Conservation (phyloP, 2,797 vertebrate genomes). For the Gymnoscopelus braueri region DNA sequence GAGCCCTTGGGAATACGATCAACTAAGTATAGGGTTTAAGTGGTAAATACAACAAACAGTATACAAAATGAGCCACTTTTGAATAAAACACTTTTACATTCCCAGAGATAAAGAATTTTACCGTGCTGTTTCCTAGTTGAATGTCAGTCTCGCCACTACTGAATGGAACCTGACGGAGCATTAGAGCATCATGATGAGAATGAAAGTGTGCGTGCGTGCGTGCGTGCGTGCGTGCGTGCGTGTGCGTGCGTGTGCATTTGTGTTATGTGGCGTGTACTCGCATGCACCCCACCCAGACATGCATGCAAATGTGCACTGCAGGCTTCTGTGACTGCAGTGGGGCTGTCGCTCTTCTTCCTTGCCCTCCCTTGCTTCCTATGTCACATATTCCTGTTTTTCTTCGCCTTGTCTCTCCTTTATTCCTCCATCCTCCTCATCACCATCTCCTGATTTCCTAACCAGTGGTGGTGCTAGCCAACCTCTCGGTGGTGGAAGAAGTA, state of each 20-base stretch:
- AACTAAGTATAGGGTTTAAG: too few relatives aligned
- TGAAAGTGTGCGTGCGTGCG: background rate
- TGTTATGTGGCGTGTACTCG: too few relatives aligned
- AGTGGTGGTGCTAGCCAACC: too few relatives aligned
- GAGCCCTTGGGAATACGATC: too few relatives aligned
- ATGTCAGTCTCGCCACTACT: constrained; percentile 13
- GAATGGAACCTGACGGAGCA: constrained; percentile 34
- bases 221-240: constrained; percentile 1
- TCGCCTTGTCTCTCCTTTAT: too few relatives aligned
- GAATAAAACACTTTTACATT: too few relatives aligned
- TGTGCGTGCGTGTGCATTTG: background rate
- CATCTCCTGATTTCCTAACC: too few relatives aligned
- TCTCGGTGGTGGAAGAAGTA: too few relatives aligned
- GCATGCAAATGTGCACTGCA: constrained; percentile 35
- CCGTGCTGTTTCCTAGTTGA: constrained; percentile 31
- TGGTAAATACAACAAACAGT: too few relatives aligned
- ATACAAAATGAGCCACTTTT: too few relatives aligned
- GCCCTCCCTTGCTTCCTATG: background rate
- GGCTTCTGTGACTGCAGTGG: constrained; percentile 15
- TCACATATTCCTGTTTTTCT: constrained; percentile 1
- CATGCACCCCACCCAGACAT: constrained; percentile 8
- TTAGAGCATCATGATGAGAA: constrained; percentile 33
- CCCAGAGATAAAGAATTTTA: background rate
- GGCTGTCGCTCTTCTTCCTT: constrained; percentile 8
- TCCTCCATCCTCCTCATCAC: too few relatives aligned